Evolutionary conservation across 2,888 invertebrate species (phyloP), one percentile per base, ranked within the genome.

Genomic region (Asteroscopus sphinx): DNA sequence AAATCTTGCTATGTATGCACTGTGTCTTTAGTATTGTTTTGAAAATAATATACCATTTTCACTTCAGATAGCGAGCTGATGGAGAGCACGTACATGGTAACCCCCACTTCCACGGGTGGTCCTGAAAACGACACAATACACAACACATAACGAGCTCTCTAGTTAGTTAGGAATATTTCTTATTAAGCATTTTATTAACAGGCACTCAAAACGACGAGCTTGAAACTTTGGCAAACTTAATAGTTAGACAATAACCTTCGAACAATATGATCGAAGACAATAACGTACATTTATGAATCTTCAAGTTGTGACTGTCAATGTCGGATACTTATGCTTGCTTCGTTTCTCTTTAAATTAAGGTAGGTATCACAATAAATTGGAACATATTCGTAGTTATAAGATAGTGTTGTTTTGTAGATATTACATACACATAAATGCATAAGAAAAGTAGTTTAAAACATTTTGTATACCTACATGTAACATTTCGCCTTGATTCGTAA

Each of bases 51-150:
- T 74, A 93, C 94, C 94, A 97, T 97, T 95, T 97, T 96, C 89
- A 97, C 97, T 96, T 97, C 97, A 91, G 97, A 97, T 88, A 97
- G 96, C 88, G 97, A 97, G 95, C 96, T 96, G 95, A 97, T 97
- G 94, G 96, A 96, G 93, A 97, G 96, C 94, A 97, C 97, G 95
- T 97, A 97, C 96, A 97, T 96, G 93, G 97, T 97, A 91, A 97
- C 96, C 89, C 97, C 97, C 89, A 97, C 97, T 93, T 96, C 96
- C 90, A 97, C 97, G 83, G 97, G 96, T 90, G 96, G 96, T 95
- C 96, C 97, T 97, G 95, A 94, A 96, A 96, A 91, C 82, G 89
- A 92, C 83, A 92, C 77, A 91, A 89, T 79, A 88, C 79, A 90
- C 81, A 87, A 81, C 79, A 83, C 79, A 81, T 80, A 65, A 76